These are phyloP conservation scores for Sebastes cheni DNA, from an alignment of 2,797 vertebrate genomes.

Conservation along the genomic window DNA sequence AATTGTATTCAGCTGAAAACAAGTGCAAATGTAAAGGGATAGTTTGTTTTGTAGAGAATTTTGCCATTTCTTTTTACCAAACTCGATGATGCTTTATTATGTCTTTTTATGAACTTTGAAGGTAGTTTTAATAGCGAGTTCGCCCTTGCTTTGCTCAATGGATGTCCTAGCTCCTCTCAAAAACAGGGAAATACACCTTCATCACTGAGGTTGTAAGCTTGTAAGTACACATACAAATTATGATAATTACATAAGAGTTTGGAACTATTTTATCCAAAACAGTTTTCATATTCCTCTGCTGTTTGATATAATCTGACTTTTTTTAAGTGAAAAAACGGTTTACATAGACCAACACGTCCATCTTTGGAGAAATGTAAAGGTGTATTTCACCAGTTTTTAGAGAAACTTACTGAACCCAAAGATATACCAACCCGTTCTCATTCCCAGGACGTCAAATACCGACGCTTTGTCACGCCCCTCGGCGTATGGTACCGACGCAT, in stretches of 20 bases:
- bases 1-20: not conserved
- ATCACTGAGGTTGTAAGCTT: not conserved
- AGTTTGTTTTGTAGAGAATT: not conserved
- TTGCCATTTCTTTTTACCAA: not conserved
- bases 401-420: not conserved
- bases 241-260: not conserved
- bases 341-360: no score
- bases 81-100: not conserved
- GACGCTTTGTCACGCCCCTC: no score
- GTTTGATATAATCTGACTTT: no score
- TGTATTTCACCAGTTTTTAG: not conserved
- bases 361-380: not conserved
- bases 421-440: no score
- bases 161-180: not conserved
- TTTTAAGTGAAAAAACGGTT: no score
- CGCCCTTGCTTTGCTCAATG: not conserved
- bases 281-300: not conserved
- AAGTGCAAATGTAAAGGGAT: conserved; percentile 11
- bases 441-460: no score
- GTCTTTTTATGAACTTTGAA: not conserved
- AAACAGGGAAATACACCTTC: not conserved
- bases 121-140: not conserved
- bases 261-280: not conserved
- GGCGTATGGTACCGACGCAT: no score
- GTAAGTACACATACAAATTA: not conserved